phyloP scores from a whole-genome alignment of 2,888 invertebrate genomes.

The Sesia apiformis region DNA sequence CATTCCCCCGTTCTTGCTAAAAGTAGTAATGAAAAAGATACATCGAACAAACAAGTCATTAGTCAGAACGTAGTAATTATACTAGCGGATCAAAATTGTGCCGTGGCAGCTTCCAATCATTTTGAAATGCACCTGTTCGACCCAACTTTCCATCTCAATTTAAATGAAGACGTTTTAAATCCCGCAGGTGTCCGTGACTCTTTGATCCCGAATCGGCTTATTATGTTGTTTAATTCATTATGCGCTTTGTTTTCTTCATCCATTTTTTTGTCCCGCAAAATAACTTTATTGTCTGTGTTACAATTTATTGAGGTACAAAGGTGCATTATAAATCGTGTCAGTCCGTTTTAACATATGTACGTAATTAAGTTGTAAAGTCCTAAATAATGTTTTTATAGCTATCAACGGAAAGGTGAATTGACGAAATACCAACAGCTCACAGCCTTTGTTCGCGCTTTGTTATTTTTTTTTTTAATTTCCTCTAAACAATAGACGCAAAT shows the following conservation, averaged over 20 bases:
- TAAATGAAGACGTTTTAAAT: conserved; percentile 68
- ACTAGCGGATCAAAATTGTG: conserved; percentile 21
- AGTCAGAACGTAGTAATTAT: conserved; percentile 22
- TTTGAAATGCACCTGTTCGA: conserved; percentile 52
- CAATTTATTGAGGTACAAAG: conserved; percentile 59
- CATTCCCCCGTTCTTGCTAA: too few relatives aligned
- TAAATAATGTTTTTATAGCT: conserved; percentile 46
- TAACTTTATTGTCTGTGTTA: conserved; percentile 48
- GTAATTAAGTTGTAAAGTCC: conserved; percentile 68
- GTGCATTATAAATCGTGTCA: conserved; percentile 64
- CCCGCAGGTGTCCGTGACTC: conserved; percentile 55
- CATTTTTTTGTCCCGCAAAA: conserved; percentile 54
- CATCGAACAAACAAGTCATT: conserved; percentile 20
- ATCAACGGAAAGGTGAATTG: conserved; percentile 37
- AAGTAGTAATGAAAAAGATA: conserved; percentile 12
- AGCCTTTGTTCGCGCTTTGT: neutral
- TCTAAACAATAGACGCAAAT: conserved; percentile 32
- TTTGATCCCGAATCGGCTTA: conserved; percentile 40
- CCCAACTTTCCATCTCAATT: conserved; percentile 35
- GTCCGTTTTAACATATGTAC: conserved; percentile 61
- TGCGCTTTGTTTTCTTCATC: conserved; percentile 66
- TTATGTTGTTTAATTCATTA: conserved; percentile 69
- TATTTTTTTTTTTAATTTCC: conserved; percentile 28
- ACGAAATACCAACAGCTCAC: conserved; percentile 11
- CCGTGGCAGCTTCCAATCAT: conserved; percentile 34